Base-by-base conservation (phyloP, 1,140 invertebrate genomes). In the Heliothis subflexa region DNA sequence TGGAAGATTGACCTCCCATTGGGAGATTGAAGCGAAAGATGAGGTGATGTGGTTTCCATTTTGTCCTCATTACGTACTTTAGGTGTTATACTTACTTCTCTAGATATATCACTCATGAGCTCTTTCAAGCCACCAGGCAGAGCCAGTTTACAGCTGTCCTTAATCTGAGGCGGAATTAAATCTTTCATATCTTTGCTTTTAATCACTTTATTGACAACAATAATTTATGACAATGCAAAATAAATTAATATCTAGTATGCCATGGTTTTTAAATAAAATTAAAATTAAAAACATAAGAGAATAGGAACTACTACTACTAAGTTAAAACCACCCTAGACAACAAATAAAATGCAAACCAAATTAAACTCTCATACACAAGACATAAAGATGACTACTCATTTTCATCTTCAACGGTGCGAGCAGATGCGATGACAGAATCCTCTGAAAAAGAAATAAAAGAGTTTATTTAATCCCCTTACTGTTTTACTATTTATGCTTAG, bases 101-200 rank as follows among this genome's bases (percentile, higher is more conserved):
- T 95, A 0, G 96, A 96, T 78, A 97, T 97, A 90, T 97, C 96
- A 25, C 94, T 91, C 85, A 97, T 96, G 33, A 97, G 88, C 88
- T 97, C 96, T 11, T 95, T 91, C 9, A 97, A 88, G 2, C 96
- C 96, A 78, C 96, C 95, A 1, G 96, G 96, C 71, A 91, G 25
- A 2, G 86, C 79, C 4, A 91, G 76, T n/a, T 82, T 86, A 66
- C 86, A 89, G 49, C 79, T 84, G 0, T 86, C 81, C 4, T 71
- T 47, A 55, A 89, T 86, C 83, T 91, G 89, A 5, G 83, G 80
- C 59, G 85, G 78, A 25, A 88, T 78, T 79, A 89, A 81, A 82
- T 88, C 78, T 7, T 84, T 78, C 88, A 91, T 91, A 52, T 45
- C 81, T 54, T 12, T 49, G 12, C 16, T 61, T 73, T 25, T n/a